Percentiles rank a stretch among this genome's conserved stretches.
These are phyloP conservation scores for Bovichtus diacanthus DNA, from an alignment of 2,797 vertebrate genomes.

Conservation along the genomic window DNA sequence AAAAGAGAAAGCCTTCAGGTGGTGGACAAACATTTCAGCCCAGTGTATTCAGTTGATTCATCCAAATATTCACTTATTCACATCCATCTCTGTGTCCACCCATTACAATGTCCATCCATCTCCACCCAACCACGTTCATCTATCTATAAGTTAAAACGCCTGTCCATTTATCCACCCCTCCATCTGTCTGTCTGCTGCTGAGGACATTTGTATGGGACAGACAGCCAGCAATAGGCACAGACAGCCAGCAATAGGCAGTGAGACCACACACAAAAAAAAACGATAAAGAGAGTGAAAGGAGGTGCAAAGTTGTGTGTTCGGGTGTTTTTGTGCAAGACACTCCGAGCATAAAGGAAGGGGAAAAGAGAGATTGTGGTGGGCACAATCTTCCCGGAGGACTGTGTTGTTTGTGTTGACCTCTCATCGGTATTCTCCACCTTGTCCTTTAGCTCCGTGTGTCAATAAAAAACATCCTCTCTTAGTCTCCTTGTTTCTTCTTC, in stretches of 20 bases:
- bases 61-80: not conserved
- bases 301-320: not conserved
- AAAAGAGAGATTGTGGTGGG: not conserved
- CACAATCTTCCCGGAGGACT: slow-evolving; percentile 15
- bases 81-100: not conserved
- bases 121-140: slow-evolving; percentile 23
- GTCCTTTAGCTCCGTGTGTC: slow-evolving; percentile 6
- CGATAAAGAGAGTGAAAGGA: not conserved
- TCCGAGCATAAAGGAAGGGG: not conserved
- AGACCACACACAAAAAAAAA: not conserved
- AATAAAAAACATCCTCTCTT: slow-evolving; percentile 12
- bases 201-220: not conserved
- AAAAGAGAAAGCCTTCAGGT: too few relatives aligned
- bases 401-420: slow-evolving; percentile 43
- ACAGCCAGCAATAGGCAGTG: not conserved
- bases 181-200: not conserved
- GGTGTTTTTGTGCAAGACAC: not conserved
- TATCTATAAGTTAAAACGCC: not conserved
- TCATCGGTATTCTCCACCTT: slow-evolving; percentile 52
- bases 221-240: not conserved
- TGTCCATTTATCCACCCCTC: not conserved
- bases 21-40: not conserved
- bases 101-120: slow-evolving; percentile 2
- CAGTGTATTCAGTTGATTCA: slow-evolving; percentile 7
- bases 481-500: slow-evolving; percentile 14